Conservation (phyloP, 2,888 invertebrate species). For the Archips xylosteana region DNA sequence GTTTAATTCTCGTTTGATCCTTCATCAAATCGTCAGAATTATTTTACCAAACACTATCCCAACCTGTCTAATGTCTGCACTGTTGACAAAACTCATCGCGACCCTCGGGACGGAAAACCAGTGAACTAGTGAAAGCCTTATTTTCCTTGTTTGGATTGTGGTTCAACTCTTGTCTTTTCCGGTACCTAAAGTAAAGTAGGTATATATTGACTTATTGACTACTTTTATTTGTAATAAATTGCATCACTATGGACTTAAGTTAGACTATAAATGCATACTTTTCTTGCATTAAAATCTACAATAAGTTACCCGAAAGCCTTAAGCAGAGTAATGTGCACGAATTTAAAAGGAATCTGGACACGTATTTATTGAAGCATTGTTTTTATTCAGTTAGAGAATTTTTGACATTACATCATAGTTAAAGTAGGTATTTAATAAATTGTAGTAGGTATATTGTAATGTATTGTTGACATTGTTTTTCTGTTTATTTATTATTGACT, state of each 20-base stretch:
- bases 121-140: not conserved
- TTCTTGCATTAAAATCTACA: no score
- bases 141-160: not conserved
- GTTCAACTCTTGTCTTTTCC: not conserved
- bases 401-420: no score
- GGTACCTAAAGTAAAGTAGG: not conserved
- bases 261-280: no score
- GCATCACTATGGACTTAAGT: not conserved
- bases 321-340: no score
- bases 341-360: no score
- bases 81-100: slow-evolving; percentile 11
- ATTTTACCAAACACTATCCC: not conserved
- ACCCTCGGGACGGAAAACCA: not conserved
- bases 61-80: not conserved
- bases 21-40: not conserved
- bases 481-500: no score
- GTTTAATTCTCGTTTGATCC: slow-evolving; percentile 3
- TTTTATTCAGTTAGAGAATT: no score
- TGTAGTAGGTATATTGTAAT: no score
- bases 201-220: not conserved
- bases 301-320: no score
- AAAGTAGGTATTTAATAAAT: no score
- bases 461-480: no score
- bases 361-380: no score
- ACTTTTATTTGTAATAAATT: not conserved